Evolutionary conservation across 2,797 vertebrate genomes (phyloP).

Genomic region (Enoplosus armatus): DNA sequence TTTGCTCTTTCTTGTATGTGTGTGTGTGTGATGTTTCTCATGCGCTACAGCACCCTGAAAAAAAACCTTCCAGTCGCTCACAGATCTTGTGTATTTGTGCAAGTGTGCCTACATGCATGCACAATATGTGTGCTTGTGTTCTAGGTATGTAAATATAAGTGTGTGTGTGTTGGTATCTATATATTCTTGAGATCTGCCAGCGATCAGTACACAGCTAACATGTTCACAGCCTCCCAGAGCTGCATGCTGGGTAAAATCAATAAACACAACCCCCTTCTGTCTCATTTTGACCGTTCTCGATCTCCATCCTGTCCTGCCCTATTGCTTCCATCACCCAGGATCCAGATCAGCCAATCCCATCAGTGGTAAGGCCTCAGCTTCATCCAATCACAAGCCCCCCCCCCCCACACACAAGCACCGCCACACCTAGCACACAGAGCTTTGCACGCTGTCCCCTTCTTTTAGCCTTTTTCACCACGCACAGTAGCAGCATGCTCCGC

Average conservation of each 20-base stretch:
- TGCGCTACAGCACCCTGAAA: constrained; percentile 23
- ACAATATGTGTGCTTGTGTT: constrained; percentile 8
- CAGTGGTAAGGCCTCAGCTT: constrained; percentile 94
- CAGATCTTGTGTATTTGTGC: constrained; percentile 43
- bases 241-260: constrained; percentile 87
- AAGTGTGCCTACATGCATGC: constrained; percentile 33
- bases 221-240: constrained; percentile 57
- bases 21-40: constrained; percentile 42
- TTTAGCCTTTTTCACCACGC: background rate
- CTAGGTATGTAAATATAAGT: background rate
- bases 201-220: constrained; percentile 46
- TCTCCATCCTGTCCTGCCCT: constrained; percentile 90
- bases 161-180: background rate
- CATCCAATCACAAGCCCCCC: constrained; percentile 80
- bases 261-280: constrained; percentile 72
- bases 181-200: constrained; percentile 25
- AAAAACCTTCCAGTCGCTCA: constrained; percentile 36
- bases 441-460: constrained; percentile 63
- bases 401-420: no score
- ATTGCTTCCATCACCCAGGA: constrained; percentile 95
- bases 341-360: constrained; percentile 99
- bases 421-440: constrained; percentile 38
- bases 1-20: constrained; percentile 32
- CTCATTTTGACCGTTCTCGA: constrained; percentile 83
- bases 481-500: constrained; percentile 50